Evolutionary conservation across 2,888 invertebrate species (phyloP), one percentile per base, ranked within the genome.

Genomic region (Sarcophaga caerulescens): DNA sequence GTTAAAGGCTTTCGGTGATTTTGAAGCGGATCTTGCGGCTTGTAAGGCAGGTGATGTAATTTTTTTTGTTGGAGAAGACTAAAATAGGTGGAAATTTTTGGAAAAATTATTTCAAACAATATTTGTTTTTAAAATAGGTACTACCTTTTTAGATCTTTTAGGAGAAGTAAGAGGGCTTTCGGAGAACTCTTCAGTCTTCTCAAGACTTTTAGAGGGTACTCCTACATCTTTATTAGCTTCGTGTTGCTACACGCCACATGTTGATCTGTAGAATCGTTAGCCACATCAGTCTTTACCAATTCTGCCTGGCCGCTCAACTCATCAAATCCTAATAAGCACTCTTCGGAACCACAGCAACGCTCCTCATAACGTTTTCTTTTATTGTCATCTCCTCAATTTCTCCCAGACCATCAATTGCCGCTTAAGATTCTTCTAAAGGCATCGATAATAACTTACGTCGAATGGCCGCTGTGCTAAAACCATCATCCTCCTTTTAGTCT

Each of bases 241-340:
- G 69, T 70, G 59, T 35, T 69, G n/a, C 70, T 0, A 17, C 1
- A 10, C n/a, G 10, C 8, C 17, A 60, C 10, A 11, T 47, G 11
- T 3, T 81, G 60, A 19, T 83, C 63, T 45, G 73, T n/a, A 23
- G 63, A 57, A 11, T 44, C 75, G 6, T 85, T 85, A 2, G 78
- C 79, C 11, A 23, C 75, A 3, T 87, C 6, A 35, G 35, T 4
- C 4, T 25, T 25, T 25, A 25, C 25, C 85, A 2, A 69, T 59
- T 85, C 84, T 4, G 88, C 88, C 75, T 89, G 87, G 4, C 89
- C 89, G 62, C 87, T 89, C 44, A 80, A 59, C 63, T 89, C 89
- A 82, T 89, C 89, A 60, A 89, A 89, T 10, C n/a, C n/a, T n/a
- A 89, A 65, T 17, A 89, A 68, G 60, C 81, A 89, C 8, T 89